Conservation (phyloP, 2,888 invertebrate genomes). For the Lysandra bellargus region DNA sequence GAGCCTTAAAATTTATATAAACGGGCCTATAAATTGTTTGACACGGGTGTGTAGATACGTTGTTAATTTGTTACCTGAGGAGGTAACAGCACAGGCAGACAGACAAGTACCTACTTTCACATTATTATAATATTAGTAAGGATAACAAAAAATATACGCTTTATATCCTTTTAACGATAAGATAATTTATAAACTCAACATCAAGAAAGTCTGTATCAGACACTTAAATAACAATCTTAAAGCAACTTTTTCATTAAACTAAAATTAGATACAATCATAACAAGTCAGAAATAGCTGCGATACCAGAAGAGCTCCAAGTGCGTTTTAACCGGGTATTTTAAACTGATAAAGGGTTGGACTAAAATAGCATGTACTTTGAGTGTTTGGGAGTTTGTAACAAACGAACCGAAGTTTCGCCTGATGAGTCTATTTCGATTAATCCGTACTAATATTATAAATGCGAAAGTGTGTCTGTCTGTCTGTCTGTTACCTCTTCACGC, state of each 20-base stretch:
- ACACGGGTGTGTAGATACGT: too few relatives aligned
- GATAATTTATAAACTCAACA: neutral
- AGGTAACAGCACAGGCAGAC: too few relatives aligned
- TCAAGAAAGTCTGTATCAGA: neutral
- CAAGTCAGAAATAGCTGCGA: neutral
- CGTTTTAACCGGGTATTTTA: neutral
- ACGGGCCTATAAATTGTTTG: too few relatives aligned
- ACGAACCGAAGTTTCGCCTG: neutral
- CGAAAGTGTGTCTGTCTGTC: too few relatives aligned
- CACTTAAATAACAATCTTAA: neutral
- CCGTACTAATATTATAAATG: too few relatives aligned
- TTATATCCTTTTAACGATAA: too few relatives aligned
- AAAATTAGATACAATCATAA: constrained; percentile 12
- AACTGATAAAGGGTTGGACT: neutral
- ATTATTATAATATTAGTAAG: too few relatives aligned
- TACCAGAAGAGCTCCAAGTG: neutral
- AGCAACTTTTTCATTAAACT: neutral
- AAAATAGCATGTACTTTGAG: neutral
- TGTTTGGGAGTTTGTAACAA: neutral
- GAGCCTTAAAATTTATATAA: too few relatives aligned
- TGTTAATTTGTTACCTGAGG: too few relatives aligned
- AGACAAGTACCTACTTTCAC: too few relatives aligned
- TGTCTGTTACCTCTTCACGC: too few relatives aligned
- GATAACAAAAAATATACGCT: too few relatives aligned
- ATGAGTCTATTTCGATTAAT: neutral